Evolutionary conservation across 1,140 invertebrate genomes (phyloP).

Genomic region (Drosophila repleta): DNA sequence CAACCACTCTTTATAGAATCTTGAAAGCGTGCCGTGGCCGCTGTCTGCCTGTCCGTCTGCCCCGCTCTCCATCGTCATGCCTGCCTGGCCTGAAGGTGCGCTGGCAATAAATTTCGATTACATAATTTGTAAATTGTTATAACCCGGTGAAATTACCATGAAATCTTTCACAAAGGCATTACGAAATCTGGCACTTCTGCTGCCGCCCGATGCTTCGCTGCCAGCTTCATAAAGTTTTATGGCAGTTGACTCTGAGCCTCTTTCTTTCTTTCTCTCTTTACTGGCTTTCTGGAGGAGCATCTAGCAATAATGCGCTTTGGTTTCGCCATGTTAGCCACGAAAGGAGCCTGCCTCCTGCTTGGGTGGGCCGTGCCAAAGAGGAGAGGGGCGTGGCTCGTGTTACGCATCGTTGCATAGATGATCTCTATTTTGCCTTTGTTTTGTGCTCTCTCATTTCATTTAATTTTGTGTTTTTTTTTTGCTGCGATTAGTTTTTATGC

Average conservation of each 20-base stretch:
- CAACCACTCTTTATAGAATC: conserved; percentile 7
- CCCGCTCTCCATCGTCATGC: background rate
- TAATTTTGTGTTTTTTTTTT: conserved; percentile 46
- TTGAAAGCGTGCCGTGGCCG: conserved; percentile 24
- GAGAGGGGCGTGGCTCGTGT: conserved; percentile 33
- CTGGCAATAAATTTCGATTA: conserved; percentile 76
- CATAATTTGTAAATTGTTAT: conserved; percentile 81
- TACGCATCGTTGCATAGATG: conserved; percentile 73
- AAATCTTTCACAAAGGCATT: conserved; percentile 76
- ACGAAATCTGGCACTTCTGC: conserved; percentile 72
- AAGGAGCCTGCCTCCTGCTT: conserved; percentile 61
- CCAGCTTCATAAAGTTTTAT: conserved; percentile 71
- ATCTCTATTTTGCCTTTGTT: conserved; percentile 32
- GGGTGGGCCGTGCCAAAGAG: conserved; percentile 35
- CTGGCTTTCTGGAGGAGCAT: conserved; percentile 56
- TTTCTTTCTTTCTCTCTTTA: background rate
- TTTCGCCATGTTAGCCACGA: conserved; percentile 55
- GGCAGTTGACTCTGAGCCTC: conserved; percentile 55
- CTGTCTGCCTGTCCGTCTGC: background rate
- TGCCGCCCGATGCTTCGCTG: too few species aligned
- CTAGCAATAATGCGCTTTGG: conserved; percentile 55
- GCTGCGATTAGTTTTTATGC: conserved; percentile 73
- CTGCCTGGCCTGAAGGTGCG: conserved; percentile 22
- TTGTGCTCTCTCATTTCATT: too few species aligned
- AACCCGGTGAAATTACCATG: conserved; percentile 78